Evolutionary conservation across 1,140 invertebrate species (phyloP).

Genomic region (Wasmannia auropunctata): DNA sequence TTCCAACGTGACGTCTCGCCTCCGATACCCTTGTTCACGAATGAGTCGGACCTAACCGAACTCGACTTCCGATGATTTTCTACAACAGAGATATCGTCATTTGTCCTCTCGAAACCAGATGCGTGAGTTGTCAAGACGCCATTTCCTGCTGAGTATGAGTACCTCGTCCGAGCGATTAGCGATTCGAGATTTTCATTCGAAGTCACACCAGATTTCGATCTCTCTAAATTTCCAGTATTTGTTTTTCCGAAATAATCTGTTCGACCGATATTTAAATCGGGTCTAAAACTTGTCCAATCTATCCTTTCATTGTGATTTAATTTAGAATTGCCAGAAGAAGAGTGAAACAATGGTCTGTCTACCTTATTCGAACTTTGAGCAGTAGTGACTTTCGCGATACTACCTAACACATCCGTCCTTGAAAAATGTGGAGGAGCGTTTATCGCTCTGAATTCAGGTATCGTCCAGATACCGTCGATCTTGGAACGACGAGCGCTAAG

Average conservation of each 20-base stretch:
- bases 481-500: not conserved
- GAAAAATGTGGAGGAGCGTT: not conserved
- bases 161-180: not conserved
- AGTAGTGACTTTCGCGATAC: not conserved
- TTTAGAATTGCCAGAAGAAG: not conserved
- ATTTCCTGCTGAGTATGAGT: not conserved
- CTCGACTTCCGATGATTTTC: not conserved
- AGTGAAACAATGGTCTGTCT: not conserved
- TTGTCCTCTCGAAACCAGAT: not conserved
- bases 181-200: not conserved
- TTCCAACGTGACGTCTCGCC: not conserved
- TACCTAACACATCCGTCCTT: not conserved
- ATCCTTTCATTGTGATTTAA: not conserved
- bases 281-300: not conserved
- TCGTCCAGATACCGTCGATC: conserved; percentile 33
- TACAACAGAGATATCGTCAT: not conserved
- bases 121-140: not conserved
- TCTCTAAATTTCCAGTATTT: not conserved
- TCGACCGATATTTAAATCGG: not conserved
- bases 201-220: not conserved
- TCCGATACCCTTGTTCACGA: not conserved
- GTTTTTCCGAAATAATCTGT: not conserved
- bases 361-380: not conserved
- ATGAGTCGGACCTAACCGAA: not conserved
- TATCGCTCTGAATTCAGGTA: not conserved